Conservation (phyloP, 2,888 invertebrate species). For the Hirtodrosophila histrioides region DNA sequence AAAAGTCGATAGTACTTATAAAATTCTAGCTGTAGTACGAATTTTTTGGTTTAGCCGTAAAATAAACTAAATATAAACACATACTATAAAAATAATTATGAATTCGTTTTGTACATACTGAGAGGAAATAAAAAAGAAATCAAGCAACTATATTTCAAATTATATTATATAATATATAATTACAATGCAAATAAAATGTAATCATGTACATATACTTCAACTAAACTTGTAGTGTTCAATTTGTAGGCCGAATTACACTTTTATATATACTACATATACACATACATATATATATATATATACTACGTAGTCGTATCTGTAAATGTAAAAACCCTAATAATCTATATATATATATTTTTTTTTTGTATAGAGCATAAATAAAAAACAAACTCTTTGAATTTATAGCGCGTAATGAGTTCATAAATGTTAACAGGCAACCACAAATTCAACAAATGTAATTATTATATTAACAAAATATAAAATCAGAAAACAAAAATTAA, state of each 20-base stretch:
- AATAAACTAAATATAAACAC: conserved; percentile 15
- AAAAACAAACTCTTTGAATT: conserved; percentile 70
- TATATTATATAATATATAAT: conserved; percentile 45
- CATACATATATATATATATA: conserved; percentile 21
- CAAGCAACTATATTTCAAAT: conserved; percentile 5
- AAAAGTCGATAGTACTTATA: conserved; percentile 62
- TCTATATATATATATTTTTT: no score
- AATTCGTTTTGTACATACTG: conserved; percentile 53
- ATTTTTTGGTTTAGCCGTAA: conserved; percentile 45
- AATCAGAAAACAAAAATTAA: conserved; percentile 10
- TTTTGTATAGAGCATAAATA: conserved; percentile 56
- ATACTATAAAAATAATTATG: conserved; percentile 13
- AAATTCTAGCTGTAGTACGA: conserved; percentile 51
- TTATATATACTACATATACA: conserved; percentile 26
- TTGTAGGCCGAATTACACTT: conserved; percentile 50
- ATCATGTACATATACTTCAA: conserved; percentile 39
- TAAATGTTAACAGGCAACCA: conserved; percentile 59
- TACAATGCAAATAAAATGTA: conserved; percentile 32
- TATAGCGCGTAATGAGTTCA: conserved; percentile 73
- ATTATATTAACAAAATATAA: conserved; percentile 45
- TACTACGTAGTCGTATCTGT: conserved; percentile 51
- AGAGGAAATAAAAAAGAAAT: conserved; percentile 22
- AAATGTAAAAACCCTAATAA: conserved; percentile 35
- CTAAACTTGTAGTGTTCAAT: conserved; percentile 42
- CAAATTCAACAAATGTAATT: conserved; percentile 43